A percentile compares a stretch with the other conserved stretches of the same genome.
phyloP scores from a whole-genome alignment of 2,797 vertebrate genomes.

The Tragelaphus eurycerus region DNA sequence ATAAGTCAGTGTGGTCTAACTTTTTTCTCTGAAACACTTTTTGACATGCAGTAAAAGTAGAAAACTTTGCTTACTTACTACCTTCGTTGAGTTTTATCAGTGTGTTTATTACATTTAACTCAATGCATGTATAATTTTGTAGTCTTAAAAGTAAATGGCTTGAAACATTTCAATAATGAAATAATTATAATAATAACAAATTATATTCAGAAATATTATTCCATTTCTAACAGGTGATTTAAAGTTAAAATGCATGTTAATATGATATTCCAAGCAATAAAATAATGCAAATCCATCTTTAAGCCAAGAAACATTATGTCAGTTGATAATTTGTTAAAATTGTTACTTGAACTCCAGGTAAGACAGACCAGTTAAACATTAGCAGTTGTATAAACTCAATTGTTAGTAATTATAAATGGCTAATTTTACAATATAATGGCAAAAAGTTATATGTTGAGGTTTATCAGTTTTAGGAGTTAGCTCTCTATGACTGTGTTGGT shows the following conservation, averaged over 20 bases:
- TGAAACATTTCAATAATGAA: neutral
- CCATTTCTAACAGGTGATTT: conserved; percentile 1
- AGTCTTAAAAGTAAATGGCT: conserved; percentile 32
- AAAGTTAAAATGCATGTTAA: conserved; percentile 31
- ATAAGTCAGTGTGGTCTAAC: neutral
- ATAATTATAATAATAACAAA: neutral
- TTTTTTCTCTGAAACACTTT: neutral
- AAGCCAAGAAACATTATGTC: conserved; percentile 30
- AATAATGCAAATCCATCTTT: conserved; percentile 28
- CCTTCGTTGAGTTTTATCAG: neutral
- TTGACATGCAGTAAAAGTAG: conserved; percentile 13
- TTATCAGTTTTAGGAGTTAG: conserved; percentile 1
- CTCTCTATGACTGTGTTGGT: neutral
- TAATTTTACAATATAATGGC: conserved; percentile 46
- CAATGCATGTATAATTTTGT: conserved; percentile 42
- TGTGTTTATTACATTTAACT: conserved; percentile 16
- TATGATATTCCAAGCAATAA: conserved; percentile 44
- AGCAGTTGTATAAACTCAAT: neutral
- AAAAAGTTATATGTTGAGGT: conserved; percentile 15
- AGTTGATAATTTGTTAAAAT: conserved; percentile 57
- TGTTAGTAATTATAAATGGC: conserved; percentile 36
- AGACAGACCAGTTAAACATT: neutral
- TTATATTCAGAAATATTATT: conserved; percentile 50
- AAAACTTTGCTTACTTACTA: conserved; percentile 36
- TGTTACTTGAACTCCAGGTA: conserved; percentile 35